Conservation (phyloP, 2,113 vertebrate species). For the Promerops cafer region DNA sequence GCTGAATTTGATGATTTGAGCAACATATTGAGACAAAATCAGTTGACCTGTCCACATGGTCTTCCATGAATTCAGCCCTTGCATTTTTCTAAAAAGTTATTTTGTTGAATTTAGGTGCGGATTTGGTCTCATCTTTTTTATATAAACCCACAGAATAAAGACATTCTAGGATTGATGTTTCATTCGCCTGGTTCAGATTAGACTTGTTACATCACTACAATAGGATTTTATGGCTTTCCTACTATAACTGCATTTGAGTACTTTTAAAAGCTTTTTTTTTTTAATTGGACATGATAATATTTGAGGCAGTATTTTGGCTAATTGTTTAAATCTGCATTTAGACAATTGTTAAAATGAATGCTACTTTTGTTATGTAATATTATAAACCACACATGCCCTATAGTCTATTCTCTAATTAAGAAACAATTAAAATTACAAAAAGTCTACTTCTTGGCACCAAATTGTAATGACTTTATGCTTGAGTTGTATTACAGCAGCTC, state of each 20-base stretch:
- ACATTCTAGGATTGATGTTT: not conserved
- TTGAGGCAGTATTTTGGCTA: conserved; percentile 23
- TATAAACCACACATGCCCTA: conserved; percentile 25
- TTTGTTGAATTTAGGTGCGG: not conserved
- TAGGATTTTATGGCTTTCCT: conserved; percentile 10
- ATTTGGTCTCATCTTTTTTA: not conserved
- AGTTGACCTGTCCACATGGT: not conserved
- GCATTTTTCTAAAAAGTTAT: not conserved
- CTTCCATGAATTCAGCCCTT: not conserved
- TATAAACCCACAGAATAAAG: not conserved
- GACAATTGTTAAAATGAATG: conserved; percentile 46
- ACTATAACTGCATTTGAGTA: conserved; percentile 10
- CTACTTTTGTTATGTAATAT: conserved; percentile 43
- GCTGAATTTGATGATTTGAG: not conserved
- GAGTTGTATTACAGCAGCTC: not conserved
- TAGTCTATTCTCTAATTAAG: conserved; percentile 45
- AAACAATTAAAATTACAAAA: not conserved
- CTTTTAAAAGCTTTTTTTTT: not conserved
- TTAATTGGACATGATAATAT: not conserved
- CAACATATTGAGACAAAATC: not conserved
- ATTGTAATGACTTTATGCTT: not conserved
- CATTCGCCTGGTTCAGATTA: not conserved
- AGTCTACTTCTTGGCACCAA: not conserved
- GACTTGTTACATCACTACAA: not conserved
- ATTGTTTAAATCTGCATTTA: conserved; percentile 58